These are phyloP conservation scores for Papilio elwesi DNA, from an alignment of 2,888 invertebrate genomes.

Conservation along the genomic window DNA sequence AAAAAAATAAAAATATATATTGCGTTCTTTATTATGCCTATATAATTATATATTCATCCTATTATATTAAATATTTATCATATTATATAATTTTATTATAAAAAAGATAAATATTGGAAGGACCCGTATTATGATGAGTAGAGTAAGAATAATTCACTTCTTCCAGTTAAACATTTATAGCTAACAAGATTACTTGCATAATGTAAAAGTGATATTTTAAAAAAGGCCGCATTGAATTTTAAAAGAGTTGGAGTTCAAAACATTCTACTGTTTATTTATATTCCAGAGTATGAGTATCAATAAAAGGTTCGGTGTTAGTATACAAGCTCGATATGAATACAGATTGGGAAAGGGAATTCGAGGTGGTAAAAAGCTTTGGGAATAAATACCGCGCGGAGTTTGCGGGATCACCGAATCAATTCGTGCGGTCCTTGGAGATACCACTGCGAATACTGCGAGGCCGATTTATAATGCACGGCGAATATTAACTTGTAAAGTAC, in stretches of 20 bases:
- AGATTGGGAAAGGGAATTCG: slow-evolving; percentile 29
- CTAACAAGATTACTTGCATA: neutral
- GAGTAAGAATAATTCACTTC: no score
- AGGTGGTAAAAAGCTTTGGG: slow-evolving; percentile 34
- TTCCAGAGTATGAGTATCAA: slow-evolving; percentile 22
- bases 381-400: slow-evolving; percentile 28
- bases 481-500: neutral
- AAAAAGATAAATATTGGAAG: no score
- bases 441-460: neutral
- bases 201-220: neutral
- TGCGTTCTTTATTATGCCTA: no score
- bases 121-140: no score
- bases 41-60: no score
- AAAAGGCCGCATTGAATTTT: neutral
- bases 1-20: no score
- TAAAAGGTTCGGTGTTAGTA: neutral
- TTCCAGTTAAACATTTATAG: neutral
- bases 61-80: no score
- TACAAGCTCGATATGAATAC: slow-evolving; percentile 20
- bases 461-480: slow-evolving; percentile 18
- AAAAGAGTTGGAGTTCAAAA: neutral
- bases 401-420: slow-evolving; percentile 25
- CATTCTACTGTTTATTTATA: slow-evolving; percentile 1
- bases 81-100: no score
- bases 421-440: slow-evolving; percentile 24